These are phyloP conservation scores for Pilophorus perplexus DNA, from an alignment of 2,888 invertebrate genomes.

Conservation along the genomic window DNA sequence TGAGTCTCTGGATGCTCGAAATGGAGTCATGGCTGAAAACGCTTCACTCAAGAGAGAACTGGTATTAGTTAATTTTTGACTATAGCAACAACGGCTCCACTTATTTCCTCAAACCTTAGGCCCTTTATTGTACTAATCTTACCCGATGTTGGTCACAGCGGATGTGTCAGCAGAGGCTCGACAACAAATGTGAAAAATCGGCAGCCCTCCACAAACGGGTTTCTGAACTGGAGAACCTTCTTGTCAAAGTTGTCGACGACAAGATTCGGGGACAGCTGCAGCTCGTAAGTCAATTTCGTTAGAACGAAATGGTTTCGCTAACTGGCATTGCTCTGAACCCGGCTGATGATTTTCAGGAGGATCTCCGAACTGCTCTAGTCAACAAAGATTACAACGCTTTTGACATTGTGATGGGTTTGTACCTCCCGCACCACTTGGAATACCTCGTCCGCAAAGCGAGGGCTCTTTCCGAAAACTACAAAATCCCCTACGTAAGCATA, in stretches of 20 bases:
- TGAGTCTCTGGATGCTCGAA: conserved; percentile 7
- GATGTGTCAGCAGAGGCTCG: conserved; percentile 36
- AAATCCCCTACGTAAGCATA: conserved; percentile 45
- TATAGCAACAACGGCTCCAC: too few species aligned
- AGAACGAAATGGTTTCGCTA: too few species aligned
- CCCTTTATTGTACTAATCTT: too few species aligned
- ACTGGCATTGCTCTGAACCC: too few species aligned
- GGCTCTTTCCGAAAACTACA: conserved; percentile 41
- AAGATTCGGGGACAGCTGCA: conserved; percentile 23
- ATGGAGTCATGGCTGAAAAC: conserved; percentile 26
- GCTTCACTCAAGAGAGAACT: conserved; percentile 40
- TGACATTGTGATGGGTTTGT: conserved; percentile 42
- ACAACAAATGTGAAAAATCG: conserved; percentile 34
- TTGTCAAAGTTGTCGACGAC: conserved; percentile 33
- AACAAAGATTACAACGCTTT: conserved; percentile 39
- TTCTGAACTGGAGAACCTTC: conserved; percentile 27
- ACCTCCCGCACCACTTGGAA: conserved; percentile 42
- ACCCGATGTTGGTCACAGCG: too few species aligned
- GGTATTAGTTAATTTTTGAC: conserved; percentile 24
- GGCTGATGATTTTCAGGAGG: conserved; percentile 23
- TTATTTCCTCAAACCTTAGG: too few species aligned
- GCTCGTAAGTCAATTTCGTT: conserved; percentile 21
- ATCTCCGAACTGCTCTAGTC: conserved; percentile 17
- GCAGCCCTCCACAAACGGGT: conserved; percentile 28
- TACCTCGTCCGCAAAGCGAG: conserved; percentile 44